Evolutionary conservation across 2,113 vertebrate species (phyloP), one percentile per base, ranked within the genome.

Genomic region (Cynoglossus semilaevis): DNA sequence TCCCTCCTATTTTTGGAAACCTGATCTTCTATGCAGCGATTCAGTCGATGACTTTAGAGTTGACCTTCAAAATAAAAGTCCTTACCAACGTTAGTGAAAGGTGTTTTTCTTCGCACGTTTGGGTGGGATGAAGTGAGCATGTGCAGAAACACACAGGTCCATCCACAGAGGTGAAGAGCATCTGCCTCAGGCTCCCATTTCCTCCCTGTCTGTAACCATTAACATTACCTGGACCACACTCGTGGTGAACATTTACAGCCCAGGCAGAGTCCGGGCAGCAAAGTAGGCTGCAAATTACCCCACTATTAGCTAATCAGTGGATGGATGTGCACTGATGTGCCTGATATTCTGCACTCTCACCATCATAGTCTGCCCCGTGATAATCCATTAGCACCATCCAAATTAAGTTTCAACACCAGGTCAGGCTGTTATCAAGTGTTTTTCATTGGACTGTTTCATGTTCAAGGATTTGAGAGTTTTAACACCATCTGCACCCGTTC

Each of bases 251-350:
- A 85, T 79, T 88, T 79, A 65, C 74, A 74, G 54, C 46, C 58
- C 55, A 70, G 73, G 63, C 80, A 76, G 65, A 65, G 72, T 59
- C 57, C 41, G 49, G 69, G 29, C 57, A 49, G 72, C 47, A 74
- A 59, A 76, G 63, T 58, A 70, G 70, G 54, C 61, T 43, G 67
- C 50, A 84, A 87, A 86, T 88, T 74, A 78, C 66, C 55, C 74
- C 62, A 70, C 79, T 86, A 81, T 87, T 85, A 86, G 79, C 79
- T 74, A 81, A 87, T 85, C 76, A 79, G 53, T 59, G 61, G 56
- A 52, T 58, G 48, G 82, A 80, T 58, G 41, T 61, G 42, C 58
- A 51, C 61, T 51, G 76, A 83, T 82, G 75, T 11, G 51, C 66
- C 74, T 60, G 51, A 65, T 70, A 63, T 63, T 61, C 41, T 58